Conservation (phyloP, 2,888 invertebrate species). For the Ophion obscuratus region DNA sequence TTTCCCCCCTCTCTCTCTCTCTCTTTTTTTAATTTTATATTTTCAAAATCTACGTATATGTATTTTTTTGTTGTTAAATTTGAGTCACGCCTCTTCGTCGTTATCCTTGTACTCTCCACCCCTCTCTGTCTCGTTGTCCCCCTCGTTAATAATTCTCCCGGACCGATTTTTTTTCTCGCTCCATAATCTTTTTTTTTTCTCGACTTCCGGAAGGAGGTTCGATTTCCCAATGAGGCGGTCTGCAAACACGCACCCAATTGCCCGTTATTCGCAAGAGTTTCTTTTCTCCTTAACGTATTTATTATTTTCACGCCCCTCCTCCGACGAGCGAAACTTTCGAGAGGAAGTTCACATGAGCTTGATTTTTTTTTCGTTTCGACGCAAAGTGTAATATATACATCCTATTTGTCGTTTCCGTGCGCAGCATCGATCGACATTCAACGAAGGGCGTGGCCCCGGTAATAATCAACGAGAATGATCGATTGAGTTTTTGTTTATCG, state of each 20-base stretch:
- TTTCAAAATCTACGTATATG: not conserved
- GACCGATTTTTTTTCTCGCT: constrained; percentile 44
- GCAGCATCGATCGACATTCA: constrained; percentile 29
- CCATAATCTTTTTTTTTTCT: constrained; percentile 38
- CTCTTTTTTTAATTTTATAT: not conserved
- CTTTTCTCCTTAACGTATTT: constrained; percentile 1
- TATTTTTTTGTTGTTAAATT: not conserved
- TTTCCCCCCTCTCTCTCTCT: not conserved
- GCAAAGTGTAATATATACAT: not conserved
- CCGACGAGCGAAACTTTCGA: constrained; percentile 42
- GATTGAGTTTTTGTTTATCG: constrained; percentile 18
- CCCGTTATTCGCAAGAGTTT: constrained; percentile 5
- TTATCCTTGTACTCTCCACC: not conserved
- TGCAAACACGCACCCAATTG: constrained; percentile 24
- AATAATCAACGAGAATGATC: constrained; percentile 30
- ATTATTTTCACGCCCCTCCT: not conserved
- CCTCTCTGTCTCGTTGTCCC: constrained; percentile 15
- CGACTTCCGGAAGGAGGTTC: constrained; percentile 55
- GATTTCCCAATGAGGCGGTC: constrained; percentile 53
- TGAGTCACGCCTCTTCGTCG: not conserved
- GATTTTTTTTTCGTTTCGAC: not conserved
- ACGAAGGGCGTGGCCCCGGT: constrained; percentile 27
- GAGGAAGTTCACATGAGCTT: constrained; percentile 26
- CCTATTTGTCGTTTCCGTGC: not conserved
- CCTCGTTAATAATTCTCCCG: constrained; percentile 58